These are phyloP conservation scores for Notodonta dromedarius DNA, from an alignment of 2,888 invertebrate genomes.

Conservation along the genomic window DNA sequence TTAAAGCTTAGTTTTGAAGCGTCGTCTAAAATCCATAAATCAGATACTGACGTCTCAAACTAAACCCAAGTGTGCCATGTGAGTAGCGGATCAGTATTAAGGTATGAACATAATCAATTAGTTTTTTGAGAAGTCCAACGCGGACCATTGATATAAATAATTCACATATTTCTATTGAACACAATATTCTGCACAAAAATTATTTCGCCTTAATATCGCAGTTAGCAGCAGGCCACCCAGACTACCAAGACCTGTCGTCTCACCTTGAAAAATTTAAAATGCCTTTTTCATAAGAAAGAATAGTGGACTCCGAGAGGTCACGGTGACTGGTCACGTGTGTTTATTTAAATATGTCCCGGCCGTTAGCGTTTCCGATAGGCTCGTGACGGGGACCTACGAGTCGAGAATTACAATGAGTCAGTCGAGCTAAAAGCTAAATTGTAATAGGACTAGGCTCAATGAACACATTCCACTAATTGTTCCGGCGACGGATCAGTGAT, in stretches of 20 bases:
- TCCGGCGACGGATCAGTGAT: slow-evolving; percentile 26
- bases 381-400: slow-evolving; percentile 69
- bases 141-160: too few relatives aligned
- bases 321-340: slow-evolving; percentile 38
- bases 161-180: too few relatives aligned
- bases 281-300: slow-evolving; percentile 18
- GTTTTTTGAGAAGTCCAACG: too few relatives aligned
- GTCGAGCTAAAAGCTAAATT: slow-evolving; percentile 21
- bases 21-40: too few relatives aligned
- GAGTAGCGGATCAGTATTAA: too few relatives aligned
- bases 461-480: slow-evolving; percentile 37
- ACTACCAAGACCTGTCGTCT: slow-evolving; percentile 29
- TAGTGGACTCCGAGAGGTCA: slow-evolving; percentile 31
- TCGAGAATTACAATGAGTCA: slow-evolving; percentile 70
- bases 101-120: too few relatives aligned
- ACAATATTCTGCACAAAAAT: slow-evolving; percentile 35
- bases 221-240: slow-evolving; percentile 29
- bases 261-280: slow-evolving; percentile 27
- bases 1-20: too few relatives aligned
- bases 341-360: slow-evolving; percentile 72
- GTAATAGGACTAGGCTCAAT: slow-evolving; percentile 15
- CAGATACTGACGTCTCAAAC: too few relatives aligned
- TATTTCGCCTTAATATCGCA: slow-evolving; percentile 25
- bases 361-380: slow-evolving; percentile 80
- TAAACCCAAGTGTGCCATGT: too few relatives aligned